Evolutionary conservation across 2,888 invertebrate species (phyloP).

Genomic region (Dolomedes plantarius): DNA sequence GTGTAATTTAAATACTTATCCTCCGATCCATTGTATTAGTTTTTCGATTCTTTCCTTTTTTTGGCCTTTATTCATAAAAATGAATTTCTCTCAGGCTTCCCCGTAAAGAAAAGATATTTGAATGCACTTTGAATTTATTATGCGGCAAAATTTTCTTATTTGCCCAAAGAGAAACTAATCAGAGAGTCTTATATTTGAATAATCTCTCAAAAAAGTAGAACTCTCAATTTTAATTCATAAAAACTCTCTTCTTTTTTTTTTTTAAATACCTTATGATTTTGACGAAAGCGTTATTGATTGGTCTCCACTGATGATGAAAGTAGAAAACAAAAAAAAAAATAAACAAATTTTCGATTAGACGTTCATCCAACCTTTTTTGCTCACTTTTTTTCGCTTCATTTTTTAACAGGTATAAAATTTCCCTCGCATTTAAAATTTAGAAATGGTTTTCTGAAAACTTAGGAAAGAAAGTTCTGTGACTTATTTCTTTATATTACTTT

Average conservation of each 20-base stretch:
- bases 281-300: too few species aligned
- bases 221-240: background rate
- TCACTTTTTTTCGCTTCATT: too few species aligned
- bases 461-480: too few species aligned
- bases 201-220: background rate
- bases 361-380: too few species aligned
- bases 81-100: background rate
- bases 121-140: background rate
- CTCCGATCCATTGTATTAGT: background rate
- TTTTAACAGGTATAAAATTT: too few species aligned
- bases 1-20: background rate
- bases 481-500: too few species aligned
- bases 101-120: background rate
- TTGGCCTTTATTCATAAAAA: background rate
- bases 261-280: too few species aligned
- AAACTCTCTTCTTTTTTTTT: background rate
- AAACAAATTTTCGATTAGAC: too few species aligned
- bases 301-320: too few species aligned
- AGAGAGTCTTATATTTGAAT: background rate
- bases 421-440: too few species aligned
- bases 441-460: too few species aligned
- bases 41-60: background rate
- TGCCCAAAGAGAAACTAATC: background rate
- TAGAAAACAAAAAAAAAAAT: too few species aligned
- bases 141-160: background rate